A percentile compares a stretch with the other conserved stretches of the same genome.
Evolutionary conservation across 2,888 invertebrate genomes (phyloP).

Genomic region (Macrophya alboannulata): DNA sequence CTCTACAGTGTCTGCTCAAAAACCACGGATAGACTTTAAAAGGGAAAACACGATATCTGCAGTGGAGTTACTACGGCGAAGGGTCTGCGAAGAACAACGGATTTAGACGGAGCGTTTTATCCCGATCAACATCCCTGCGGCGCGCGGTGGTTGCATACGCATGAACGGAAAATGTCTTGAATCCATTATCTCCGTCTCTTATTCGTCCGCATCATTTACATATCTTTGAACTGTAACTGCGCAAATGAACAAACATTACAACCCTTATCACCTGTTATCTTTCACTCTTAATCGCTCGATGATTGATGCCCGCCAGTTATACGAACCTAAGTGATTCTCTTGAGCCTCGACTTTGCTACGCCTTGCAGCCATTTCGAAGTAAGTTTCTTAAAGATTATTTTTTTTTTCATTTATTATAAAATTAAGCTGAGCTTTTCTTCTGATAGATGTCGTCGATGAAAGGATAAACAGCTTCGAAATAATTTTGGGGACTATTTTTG

Average conservation of each 20-base stretch:
- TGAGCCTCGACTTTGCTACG: not conserved
- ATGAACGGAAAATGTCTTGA: slow-evolving; percentile 9
- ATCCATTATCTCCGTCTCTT: not conserved
- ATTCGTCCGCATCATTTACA: not conserved
- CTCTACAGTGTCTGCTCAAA: not conserved
- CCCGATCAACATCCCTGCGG: not conserved
- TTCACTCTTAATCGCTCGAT: slow-evolving; percentile 13
- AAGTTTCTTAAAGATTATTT: not conserved
- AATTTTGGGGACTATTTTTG: not conserved
- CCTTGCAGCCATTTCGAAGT: not conserved
- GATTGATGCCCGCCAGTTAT: not conserved
- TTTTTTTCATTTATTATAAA: not conserved
- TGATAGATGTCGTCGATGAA: not conserved
- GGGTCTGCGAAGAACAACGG: slow-evolving; percentile 12
- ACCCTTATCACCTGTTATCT: slow-evolving; percentile 18
- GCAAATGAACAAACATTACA: not conserved
- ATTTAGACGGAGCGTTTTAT: slow-evolving; percentile 21
- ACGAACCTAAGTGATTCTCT: not conserved
- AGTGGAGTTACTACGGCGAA: not conserved
- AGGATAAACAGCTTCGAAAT: not conserved
- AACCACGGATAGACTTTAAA: slow-evolving; percentile 8
- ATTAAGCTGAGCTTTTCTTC: not conserved
- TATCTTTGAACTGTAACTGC: not conserved
- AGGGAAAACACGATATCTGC: not conserved
- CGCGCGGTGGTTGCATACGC: too few species aligned